Percentiles rank a stretch among this genome's conserved stretches.
These are phyloP conservation scores for Romanogobio albipinnatus DNA, from an alignment of 2,113 vertebrate species.

Conservation along the genomic window DNA sequence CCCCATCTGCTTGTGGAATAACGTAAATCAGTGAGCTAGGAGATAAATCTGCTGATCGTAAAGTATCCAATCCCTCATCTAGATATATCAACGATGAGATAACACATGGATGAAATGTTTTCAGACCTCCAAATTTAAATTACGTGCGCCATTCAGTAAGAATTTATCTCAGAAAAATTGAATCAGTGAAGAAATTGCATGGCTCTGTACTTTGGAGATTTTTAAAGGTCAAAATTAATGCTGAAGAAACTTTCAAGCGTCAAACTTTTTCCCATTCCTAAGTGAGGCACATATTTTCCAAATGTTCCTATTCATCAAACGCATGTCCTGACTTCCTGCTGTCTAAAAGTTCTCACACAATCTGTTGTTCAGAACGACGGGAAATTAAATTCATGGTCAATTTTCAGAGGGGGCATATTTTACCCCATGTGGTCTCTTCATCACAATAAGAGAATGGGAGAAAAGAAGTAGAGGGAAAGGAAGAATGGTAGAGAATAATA, in stretches of 20 bases:
- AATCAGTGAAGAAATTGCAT: not conserved
- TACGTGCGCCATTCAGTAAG: not conserved
- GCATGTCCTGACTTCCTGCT: conserved; percentile 36
- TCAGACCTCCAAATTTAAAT: conserved; percentile 23
- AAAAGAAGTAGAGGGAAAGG: not conserved
- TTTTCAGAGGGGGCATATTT: conserved; percentile 51
- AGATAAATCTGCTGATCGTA: conserved; percentile 44
- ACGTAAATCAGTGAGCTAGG: conserved; percentile 47
- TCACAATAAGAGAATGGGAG: conserved; percentile 30
- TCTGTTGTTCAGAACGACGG: conserved; percentile 49
- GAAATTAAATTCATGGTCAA: conserved; percentile 51
- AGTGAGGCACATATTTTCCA: conserved; percentile 25
- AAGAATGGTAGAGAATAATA: not conserved
- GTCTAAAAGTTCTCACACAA: conserved; percentile 44
- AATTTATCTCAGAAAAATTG: conserved; percentile 17
- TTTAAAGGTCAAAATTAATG: conserved; percentile 40
- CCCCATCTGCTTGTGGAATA: conserved; percentile 48
- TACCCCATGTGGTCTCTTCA: conserved; percentile 47
- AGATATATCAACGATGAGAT: conserved; percentile 24
- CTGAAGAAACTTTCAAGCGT: conserved; percentile 12
- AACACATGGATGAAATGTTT: conserved; percentile 31
- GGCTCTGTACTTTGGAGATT: not conserved
- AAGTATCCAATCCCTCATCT: conserved; percentile 22
- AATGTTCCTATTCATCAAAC: conserved; percentile 44
- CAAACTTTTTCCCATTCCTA: conserved; percentile 27